phyloP scores from a whole-genome alignment of 30 jellyfish, hydroid and myxozoan genomes.

The Catostylus mosaicus region DNA sequence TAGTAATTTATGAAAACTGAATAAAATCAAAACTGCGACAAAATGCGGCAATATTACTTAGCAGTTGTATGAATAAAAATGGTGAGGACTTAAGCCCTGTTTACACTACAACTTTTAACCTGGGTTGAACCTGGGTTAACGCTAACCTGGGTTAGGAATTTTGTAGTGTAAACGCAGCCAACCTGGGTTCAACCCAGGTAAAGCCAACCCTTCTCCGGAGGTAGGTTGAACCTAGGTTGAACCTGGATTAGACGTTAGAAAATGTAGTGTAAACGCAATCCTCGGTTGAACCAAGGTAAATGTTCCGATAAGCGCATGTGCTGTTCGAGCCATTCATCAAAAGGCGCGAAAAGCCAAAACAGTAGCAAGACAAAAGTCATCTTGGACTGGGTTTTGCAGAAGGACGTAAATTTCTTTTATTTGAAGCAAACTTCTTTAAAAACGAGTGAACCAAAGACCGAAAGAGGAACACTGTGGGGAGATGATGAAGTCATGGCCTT shows the following conservation, averaged over 20 bases:
- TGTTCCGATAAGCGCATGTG: background rate
- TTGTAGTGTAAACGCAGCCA: slow-evolving; percentile 15
- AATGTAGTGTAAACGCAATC: slow-evolving; percentile 62
- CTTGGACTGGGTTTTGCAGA: background rate
- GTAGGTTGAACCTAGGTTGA: slow-evolving; percentile 52
- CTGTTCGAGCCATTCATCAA: background rate
- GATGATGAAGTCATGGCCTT: slow-evolving; percentile 24
- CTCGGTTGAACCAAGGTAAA: slow-evolving; percentile 5
- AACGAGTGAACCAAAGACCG: slow-evolving; percentile 24
- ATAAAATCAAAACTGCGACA: too few species aligned
- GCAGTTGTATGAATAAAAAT: too few species aligned
- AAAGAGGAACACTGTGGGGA: slow-evolving; percentile 40
- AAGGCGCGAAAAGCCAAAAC: slow-evolving; percentile 12
- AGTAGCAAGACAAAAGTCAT: slow-evolving; percentile 2
- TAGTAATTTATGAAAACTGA: too few species aligned
- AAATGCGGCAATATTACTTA: too few species aligned
- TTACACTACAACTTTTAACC: slow-evolving; percentile 23
- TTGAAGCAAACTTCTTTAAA: background rate
- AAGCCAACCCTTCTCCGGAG: slow-evolving; percentile 28
- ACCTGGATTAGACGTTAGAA: slow-evolving; percentile 17
- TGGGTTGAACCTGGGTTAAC: slow-evolving; percentile 46
- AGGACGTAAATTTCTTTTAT: background rate
- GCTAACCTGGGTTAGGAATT: slow-evolving; percentile 12
- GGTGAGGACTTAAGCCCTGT: slow-evolving; percentile 8
- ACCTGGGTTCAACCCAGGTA: slow-evolving; percentile 37